These are phyloP conservation scores for Ichneumoninae sp. DNA, from an alignment of 2,888 invertebrate species.

Conservation along the genomic window DNA sequence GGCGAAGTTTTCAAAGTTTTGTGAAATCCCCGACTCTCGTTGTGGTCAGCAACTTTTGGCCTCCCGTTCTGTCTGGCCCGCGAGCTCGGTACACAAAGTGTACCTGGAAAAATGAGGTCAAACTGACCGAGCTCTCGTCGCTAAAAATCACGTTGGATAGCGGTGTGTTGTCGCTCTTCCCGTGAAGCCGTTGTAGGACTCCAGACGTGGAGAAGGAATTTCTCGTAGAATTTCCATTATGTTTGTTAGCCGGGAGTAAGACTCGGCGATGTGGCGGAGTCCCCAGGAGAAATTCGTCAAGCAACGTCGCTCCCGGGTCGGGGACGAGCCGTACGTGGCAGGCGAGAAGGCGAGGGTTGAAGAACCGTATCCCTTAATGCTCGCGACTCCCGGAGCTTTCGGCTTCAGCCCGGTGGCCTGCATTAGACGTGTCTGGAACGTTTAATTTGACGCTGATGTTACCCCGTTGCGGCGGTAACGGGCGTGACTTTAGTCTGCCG, in stretches of 20 bases:
- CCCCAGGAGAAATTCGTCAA: constrained; percentile 63
- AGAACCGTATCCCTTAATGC: constrained; percentile 56
- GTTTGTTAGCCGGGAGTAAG: constrained; percentile 30
- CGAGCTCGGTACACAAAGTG: not conserved
- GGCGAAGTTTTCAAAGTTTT: not conserved
- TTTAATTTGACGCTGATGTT: constrained; percentile 62
- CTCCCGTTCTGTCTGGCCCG: not conserved
- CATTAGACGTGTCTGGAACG: constrained; percentile 64
- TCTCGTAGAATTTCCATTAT: constrained; percentile 54
- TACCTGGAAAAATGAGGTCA: not conserved
- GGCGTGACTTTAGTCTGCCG: constrained; percentile 42
- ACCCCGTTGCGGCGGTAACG: constrained; percentile 32
- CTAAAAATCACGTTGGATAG: not conserved
- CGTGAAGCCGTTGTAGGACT: not conserved
- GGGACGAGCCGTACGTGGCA: constrained; percentile 2
- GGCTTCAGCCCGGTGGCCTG: constrained; percentile 23
- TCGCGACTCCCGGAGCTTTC: constrained; percentile 37
- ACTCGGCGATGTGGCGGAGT: not conserved
- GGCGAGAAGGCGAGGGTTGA: constrained; percentile 37
- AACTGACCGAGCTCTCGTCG: not conserved
- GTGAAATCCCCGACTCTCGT: not conserved
- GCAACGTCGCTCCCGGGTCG: constrained; percentile 40
- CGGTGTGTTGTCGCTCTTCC: constrained; percentile 17
- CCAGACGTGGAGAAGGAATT: constrained; percentile 37
- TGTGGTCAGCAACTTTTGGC: not conserved